Percentiles rank a stretch among this genome's conserved stretches.
Evolutionary conservation across 2,888 invertebrate species (phyloP).

Genomic region (Sphaerophoria taeniata): DNA sequence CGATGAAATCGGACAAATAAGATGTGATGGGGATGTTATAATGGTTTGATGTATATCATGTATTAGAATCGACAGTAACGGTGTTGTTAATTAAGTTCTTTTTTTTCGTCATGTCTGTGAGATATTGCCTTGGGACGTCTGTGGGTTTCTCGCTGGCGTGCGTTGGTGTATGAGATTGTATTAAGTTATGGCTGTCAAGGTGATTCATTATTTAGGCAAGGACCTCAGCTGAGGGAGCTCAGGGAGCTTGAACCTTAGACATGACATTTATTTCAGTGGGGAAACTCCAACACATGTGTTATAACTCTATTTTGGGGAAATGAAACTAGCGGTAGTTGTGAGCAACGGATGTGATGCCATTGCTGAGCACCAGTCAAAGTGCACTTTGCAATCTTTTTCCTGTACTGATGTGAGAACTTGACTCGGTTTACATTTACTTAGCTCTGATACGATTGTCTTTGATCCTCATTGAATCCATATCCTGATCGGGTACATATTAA

Average conservation of each 20-base stretch:
- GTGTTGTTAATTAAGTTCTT: conserved; percentile 68
- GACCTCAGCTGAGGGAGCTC: neutral
- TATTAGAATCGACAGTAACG: conserved; percentile 59
- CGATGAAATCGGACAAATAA: conserved; percentile 49
- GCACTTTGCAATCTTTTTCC: no score
- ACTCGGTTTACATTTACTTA: no score
- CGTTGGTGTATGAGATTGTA: neutral
- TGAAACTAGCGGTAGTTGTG: no score
- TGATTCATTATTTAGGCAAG: neutral
- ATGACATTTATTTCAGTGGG: neutral
- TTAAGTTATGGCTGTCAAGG: neutral
- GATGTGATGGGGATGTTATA: conserved; percentile 43
- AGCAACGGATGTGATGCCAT: no score
- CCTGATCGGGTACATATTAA: no score
- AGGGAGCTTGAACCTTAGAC: no score
- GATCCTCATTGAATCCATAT: no score
- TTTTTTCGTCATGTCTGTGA: neutral
- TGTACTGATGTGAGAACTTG: no score
- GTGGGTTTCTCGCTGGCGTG: neutral
- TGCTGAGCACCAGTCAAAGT: no score
- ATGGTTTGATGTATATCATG: conserved; percentile 52
- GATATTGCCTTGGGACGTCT: conserved; percentile 10
- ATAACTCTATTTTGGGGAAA: no score
- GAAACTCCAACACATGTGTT: neutral
- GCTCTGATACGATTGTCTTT: no score